Evolutionary conservation across 2,113 vertebrate species (phyloP).

Genomic region (Psettodes erumei): DNA sequence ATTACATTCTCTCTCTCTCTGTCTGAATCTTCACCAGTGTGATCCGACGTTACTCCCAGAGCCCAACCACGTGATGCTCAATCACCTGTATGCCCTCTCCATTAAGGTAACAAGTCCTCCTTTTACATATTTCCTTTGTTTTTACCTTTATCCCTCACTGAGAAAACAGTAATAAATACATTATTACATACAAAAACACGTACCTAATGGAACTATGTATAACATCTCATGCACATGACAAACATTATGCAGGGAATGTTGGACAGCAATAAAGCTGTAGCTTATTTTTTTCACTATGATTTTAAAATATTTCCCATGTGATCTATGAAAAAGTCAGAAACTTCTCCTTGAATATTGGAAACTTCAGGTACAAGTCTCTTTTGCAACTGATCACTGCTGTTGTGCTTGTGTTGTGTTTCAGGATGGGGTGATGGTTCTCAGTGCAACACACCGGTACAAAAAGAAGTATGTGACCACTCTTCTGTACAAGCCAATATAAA

Average conservation of each 20-base stretch:
- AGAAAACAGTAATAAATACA: not conserved
- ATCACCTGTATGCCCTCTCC: slow-evolving; percentile 96
- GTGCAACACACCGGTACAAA: slow-evolving; percentile 96
- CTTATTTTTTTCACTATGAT: not conserved
- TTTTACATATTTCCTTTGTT: not conserved
- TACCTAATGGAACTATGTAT: not conserved
- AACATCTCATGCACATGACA: no score
- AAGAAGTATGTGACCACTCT: slow-evolving; percentile 98
- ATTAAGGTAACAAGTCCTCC: slow-evolving; percentile 87
- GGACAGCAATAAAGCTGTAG: no score
- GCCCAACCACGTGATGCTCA: slow-evolving; percentile 98
- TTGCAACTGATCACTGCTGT: no score
- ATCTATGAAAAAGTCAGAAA: not conserved
- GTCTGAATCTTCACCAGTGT: slow-evolving; percentile 82
- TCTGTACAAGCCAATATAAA: slow-evolving; percentile 96
- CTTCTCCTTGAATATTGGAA: not conserved
- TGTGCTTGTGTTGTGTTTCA: slow-evolving; percentile 67
- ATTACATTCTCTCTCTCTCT: not conserved
- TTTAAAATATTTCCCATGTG: not conserved
- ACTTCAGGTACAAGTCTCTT: not conserved
- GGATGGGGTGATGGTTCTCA: slow-evolving; percentile 99
- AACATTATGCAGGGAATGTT: no score
- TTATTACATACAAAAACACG: no score
- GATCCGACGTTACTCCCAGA: slow-evolving; percentile 97
- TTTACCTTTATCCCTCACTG: not conserved